Evolutionary conservation across 2,797 vertebrate species (phyloP).

Genomic region (Eurystomus glaucurus): DNA sequence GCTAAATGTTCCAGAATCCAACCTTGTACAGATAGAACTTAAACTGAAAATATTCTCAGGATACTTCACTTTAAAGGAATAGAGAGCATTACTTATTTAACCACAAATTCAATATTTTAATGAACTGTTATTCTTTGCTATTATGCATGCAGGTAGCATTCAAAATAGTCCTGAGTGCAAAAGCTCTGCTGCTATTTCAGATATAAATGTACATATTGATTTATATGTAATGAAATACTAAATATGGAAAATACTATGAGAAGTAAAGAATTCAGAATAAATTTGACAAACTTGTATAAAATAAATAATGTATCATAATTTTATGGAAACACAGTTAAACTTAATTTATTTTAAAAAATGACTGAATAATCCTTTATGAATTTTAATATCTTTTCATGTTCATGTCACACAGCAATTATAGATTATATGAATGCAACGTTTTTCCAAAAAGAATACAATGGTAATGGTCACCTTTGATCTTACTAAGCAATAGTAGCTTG

Average conservation of each 20-base stretch:
- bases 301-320: constrained; percentile 44
- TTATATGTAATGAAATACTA: constrained; percentile 47
- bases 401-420: background rate
- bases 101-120: background rate
- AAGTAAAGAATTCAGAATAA: constrained; percentile 50
- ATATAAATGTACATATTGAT: constrained; percentile 40
- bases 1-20: background rate
- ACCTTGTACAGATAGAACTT: background rate
- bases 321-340: background rate
- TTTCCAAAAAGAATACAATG: fast-evolving
- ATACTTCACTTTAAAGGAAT: background rate
- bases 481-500: background rate
- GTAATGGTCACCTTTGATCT: background rate
- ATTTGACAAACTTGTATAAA: constrained; percentile 29
- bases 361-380: background rate
- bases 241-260: constrained; percentile 31
- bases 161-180: background rate
- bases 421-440: background rate
- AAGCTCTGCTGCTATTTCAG: background rate
- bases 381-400: background rate
- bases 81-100: background rate
- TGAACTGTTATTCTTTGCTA: background rate
- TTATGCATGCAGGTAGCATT: constrained; percentile 14
- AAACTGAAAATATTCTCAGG: background rate
- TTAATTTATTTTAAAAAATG: constrained; percentile 9